Base-by-base conservation (phyloP, 64 coral and sea anemone genomes). In the Catalaphyllia jardinei region DNA sequence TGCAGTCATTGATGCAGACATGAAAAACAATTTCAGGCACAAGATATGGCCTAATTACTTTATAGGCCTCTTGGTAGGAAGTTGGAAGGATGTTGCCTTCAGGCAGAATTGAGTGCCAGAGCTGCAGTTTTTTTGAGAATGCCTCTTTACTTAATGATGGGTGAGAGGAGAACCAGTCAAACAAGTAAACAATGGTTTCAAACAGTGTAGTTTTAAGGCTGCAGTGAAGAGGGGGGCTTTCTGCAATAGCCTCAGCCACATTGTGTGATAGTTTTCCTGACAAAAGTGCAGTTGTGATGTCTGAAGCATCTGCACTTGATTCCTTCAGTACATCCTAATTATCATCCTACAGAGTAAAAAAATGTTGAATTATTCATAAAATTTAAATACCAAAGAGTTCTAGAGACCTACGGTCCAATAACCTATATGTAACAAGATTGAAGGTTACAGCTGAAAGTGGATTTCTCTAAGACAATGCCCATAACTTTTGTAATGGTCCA, bases 101-200 rank as follows among this genome's bases (percentile, higher is more conserved):
- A 49, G 93, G 93, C 18, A 94, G 80, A 60, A 87, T 52, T 0
- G 80, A 86, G 18, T 86, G 88, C 75, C 81, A 89, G 1, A 90
- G 1, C 73, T 94, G 33, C 4, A 89, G 76, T 71, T 73, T 89
- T 13, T 86, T 77, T 31, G 92, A 83, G 73, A 94, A 89, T 22
- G 92, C 92, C 22, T 94, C 87, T 80, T 94, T 94, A 24, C 92
- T 94, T 17, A 91, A 19, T 2, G 79, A 91, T 2, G 79, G 89
- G 31, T 74, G 88, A 20, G 88, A 89, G 17, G 62, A 38, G 24
- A 89, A 89, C 61, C 76, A 89, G 63, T 80, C 75, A 89, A 89
- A 89, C 33, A 71, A 20, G 52, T 87, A 55, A 74, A 87, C 46
- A 49, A 87, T 16, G 10, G 85, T 74, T 29, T 74, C 85, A 30